Evolutionary conservation across 1,140 invertebrate genomes (phyloP).

Genomic region (Drosophila repleta): DNA sequence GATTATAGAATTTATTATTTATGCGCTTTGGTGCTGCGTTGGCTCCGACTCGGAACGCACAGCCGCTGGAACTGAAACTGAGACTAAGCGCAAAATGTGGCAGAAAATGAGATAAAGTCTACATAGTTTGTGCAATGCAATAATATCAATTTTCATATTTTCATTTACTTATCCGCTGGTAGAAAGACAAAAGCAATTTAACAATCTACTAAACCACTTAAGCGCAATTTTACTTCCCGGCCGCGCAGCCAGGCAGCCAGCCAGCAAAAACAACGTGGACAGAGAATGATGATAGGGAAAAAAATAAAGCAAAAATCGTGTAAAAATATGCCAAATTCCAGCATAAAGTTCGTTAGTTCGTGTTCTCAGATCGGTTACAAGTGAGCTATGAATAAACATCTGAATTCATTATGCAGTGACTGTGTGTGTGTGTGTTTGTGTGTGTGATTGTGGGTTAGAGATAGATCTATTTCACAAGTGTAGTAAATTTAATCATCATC

Average conservation of each 20-base stretch:
- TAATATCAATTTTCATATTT: constrained; percentile 82
- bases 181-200: constrained; percentile 82
- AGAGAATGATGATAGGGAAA: constrained; percentile 20
- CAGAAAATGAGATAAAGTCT: constrained; percentile 64
- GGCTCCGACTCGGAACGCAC: constrained; percentile 19
- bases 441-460: background rate
- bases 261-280: constrained; percentile 8
- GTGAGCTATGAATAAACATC: constrained; percentile 72
- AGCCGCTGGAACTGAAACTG: constrained; percentile 38
- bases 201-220: constrained; percentile 80
- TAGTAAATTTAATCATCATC: constrained; percentile 66
- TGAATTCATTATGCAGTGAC: constrained; percentile 28
- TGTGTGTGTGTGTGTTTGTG: no score
- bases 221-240: constrained; percentile 67
- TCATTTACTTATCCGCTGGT: constrained; percentile 51
- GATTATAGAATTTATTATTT: constrained; percentile 47
- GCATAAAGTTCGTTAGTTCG: constrained; percentile 16
- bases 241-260: constrained; percentile 5
- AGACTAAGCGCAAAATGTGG: constrained; percentile 50
- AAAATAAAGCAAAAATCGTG: constrained; percentile 2
- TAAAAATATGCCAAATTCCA: constrained; percentile 20
- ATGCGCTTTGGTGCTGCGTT: constrained; percentile 10
- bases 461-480: constrained; percentile 44
- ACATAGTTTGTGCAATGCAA: constrained; percentile 67
- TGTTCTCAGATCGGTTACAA: constrained; percentile 23